phyloP scores from a whole-genome alignment of 2,888 invertebrate species.

The Pristionchus exspectatus region DNA sequence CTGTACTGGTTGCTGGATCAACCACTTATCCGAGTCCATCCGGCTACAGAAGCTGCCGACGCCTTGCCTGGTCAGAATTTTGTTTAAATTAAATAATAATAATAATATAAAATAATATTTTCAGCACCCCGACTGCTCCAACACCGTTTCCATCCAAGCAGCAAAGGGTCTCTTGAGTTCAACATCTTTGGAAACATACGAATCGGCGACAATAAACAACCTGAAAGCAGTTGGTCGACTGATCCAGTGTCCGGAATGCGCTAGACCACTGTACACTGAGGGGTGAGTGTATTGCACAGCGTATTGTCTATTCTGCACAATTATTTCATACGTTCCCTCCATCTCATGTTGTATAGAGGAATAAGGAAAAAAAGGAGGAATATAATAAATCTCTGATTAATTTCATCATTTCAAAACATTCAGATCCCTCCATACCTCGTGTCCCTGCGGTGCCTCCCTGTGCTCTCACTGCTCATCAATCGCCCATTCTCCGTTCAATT shows the following conservation, averaged over 20 bases:
- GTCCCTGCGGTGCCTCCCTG: constrained; percentile 11
- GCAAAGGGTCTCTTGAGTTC: not conserved
- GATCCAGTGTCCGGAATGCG: not conserved
- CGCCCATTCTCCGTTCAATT: not conserved
- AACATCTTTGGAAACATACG: not conserved
- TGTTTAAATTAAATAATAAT: not conserved
- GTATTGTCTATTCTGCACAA: no score
- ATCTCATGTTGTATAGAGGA: no score
- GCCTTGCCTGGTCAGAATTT: not conserved
- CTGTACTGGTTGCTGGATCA: not conserved
- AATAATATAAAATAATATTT: not conserved
- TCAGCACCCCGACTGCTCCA: constrained; percentile 13
- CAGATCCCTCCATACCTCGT: not conserved
- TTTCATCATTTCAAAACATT: not conserved
- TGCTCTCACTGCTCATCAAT: not conserved
- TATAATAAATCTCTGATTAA: no score
- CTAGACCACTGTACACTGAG: not conserved
- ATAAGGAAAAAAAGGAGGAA: no score
- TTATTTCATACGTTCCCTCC: no score
- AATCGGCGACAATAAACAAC: not conserved
- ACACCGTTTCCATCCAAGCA: not conserved
- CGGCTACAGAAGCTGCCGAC: not conserved
- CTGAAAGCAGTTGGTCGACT: not conserved
- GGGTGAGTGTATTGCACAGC: not conserved
- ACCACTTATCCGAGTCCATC: not conserved